Evolutionary conservation across 2,888 invertebrate genomes (phyloP).

Genomic region (Tillus elongatus): DNA sequence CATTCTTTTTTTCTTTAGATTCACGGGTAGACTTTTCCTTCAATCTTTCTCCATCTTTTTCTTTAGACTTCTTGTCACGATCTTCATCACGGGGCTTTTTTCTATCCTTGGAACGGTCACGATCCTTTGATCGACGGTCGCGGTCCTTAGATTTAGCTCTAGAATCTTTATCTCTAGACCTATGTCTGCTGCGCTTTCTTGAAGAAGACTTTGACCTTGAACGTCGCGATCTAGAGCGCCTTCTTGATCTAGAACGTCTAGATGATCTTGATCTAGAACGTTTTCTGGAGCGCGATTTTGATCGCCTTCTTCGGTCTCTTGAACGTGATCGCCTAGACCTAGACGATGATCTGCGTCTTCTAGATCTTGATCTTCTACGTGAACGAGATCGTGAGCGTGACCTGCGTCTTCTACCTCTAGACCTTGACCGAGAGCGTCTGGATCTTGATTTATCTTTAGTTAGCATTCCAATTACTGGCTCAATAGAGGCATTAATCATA

Average conservation of each 20-base stretch:
- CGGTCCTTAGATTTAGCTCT: conserved; percentile 13
- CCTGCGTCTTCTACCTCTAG: conserved; percentile 40
- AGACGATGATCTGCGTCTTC: conserved; percentile 47
- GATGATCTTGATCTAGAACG: conserved; percentile 41
- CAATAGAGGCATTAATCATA: conserved; percentile 87
- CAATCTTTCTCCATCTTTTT: conserved; percentile 22
- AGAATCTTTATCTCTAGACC: conserved; percentile 12
- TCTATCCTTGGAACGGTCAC: conserved; percentile 26
- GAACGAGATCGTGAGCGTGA: conserved; percentile 58
- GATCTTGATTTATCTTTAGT: conserved; percentile 72
- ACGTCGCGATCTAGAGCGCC: conserved; percentile 37
- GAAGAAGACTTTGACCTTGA: conserved; percentile 28
- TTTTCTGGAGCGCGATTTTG: conserved; percentile 23
- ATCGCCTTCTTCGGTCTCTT: conserved; percentile 47
- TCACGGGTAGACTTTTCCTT: conserved; percentile 27
- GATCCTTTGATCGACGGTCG: conserved; percentile 22
- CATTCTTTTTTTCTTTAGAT: conserved; percentile 35
- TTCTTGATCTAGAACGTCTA: conserved; percentile 37
- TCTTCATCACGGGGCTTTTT: conserved; percentile 34
- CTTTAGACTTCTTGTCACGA: conserved; percentile 26
- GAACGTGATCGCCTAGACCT: conserved; percentile 47
- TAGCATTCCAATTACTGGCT: conserved; percentile 79
- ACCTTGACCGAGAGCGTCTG: conserved; percentile 36
- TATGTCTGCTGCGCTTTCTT: conserved; percentile 14
- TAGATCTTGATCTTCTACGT: conserved; percentile 30